Base-by-base conservation (phyloP, 92 coral and sea anemone species). In the Parazoanthus swiftii region DNA sequence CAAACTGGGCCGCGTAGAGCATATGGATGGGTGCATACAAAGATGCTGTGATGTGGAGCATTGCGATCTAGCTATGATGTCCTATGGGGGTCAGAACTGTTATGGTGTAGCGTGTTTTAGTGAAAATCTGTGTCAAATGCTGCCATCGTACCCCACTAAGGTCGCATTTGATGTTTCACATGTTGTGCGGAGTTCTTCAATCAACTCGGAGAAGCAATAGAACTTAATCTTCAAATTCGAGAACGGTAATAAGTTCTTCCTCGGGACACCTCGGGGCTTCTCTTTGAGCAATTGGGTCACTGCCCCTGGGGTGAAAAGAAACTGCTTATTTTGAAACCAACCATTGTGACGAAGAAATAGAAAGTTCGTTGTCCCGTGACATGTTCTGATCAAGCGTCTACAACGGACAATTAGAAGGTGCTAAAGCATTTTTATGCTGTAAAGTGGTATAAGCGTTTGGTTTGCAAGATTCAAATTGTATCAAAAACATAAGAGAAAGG, bases 1-100 rank as follows among this genome's bases (percentile, higher is more conserved):
- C 82, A 92, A 93, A 42, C 94, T 95, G 8, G 98, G 98, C 5
- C 89, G 89, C 72, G 98, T 93, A 18, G 86, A 81, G 13, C 89
- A 95, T 85, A 95, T 95, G 98, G 84, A 86, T 44, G 89, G 89
- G 54, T 95, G 98, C 63, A 86, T 95, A 58, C 59, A 90, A 39
- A 91, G 91, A 58, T 95, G 98, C 88, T 95, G 98, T 68, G 94
- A 90, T 48, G 77, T 88, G 11, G 70, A 89, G 71, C 88, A 89
- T 9, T 95, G 98, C 72, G 98, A 95, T 65, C 90, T 95, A 6
- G 98, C 96, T 16, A 95, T 95, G 98, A 95, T 95, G 98, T 95
- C 98, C 8, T 95, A 91, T 67, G 96, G 92, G n/a, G 95, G 98
- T 33, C 90, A 85, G 56, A 92, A 89, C 71, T 95, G 98, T 50